Percentiles rank a stretch among this genome's conserved stretches.
phyloP scores from a whole-genome alignment of 2,888 invertebrate species.

The Campoletis raptor region DNA sequence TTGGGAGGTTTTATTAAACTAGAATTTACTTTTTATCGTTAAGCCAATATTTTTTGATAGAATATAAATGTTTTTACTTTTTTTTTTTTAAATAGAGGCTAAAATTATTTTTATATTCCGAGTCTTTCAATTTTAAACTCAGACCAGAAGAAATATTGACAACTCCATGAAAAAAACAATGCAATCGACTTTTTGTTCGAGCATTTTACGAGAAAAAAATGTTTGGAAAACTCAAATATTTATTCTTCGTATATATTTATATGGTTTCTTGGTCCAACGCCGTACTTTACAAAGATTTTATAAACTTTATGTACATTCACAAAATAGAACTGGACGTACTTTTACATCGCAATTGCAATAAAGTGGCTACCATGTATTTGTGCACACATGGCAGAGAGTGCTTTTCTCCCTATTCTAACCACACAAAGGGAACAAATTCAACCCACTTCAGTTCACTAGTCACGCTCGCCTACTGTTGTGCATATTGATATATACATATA shows the following conservation, averaged over 20 bases:
- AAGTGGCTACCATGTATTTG: conserved; percentile 26
- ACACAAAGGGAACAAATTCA: conserved; percentile 41
- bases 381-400: conserved; percentile 28
- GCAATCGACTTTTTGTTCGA: neutral
- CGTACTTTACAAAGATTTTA: conserved; percentile 10
- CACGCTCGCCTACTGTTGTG: conserved; percentile 12
- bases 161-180: neutral
- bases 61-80: no score
- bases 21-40: neutral
- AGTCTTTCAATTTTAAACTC: no score
- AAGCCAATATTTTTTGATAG: neutral
- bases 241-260: neutral
- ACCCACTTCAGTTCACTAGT: conserved; percentile 18
- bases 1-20: neutral
- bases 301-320: neutral
- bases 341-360: conserved; percentile 44
- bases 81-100: no score
- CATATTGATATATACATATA: neutral
- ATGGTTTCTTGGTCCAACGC: neutral
- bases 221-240: neutral
- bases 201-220: neutral
- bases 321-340: conserved; percentile 24
- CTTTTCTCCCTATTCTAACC: conserved; percentile 27
- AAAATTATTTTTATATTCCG: no score
- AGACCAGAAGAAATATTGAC: neutral